A percentile compares a stretch with the other conserved stretches of the same genome.
Conservation (phyloP, 2,797 vertebrate species). For the Okamejei kenojei region DNA sequence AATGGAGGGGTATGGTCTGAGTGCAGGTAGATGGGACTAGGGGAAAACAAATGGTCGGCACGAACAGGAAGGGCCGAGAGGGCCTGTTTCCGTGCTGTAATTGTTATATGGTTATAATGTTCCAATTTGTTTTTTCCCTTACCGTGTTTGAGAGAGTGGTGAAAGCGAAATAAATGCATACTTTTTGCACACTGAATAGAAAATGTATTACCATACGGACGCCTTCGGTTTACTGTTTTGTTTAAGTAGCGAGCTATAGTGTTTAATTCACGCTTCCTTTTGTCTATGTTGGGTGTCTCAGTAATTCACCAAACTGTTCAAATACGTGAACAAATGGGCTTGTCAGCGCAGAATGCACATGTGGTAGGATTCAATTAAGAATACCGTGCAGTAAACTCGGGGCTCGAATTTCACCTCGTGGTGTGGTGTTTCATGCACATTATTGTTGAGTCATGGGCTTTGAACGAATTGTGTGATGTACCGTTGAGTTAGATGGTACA, state of each 20-base stretch:
- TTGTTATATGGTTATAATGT: too few relatives aligned
- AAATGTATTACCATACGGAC: background rate
- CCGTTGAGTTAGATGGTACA: background rate
- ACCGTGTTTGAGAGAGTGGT: too few relatives aligned
- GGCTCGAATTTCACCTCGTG: background rate
- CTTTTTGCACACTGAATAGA: background rate
- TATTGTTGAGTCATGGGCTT: slow-evolving; percentile 19
- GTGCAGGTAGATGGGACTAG: too few relatives aligned
- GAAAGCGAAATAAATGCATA: background rate
- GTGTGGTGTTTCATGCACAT: slow-evolving; percentile 12
- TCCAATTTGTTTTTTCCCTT: background rate
- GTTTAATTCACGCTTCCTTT: background rate
- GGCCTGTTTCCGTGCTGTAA: too few relatives aligned
- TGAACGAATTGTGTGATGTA: background rate
- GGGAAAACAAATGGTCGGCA: too few relatives aligned
- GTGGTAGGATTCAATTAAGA: slow-evolving; percentile 16
- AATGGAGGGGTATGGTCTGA: too few relatives aligned
- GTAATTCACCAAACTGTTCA: background rate
- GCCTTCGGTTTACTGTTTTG: too few relatives aligned
- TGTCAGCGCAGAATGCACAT: slow-evolving; percentile 2
- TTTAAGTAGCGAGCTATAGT: background rate
- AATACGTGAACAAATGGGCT: background rate
- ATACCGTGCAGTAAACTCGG: slow-evolving; percentile 1
- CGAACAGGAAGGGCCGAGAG: too few relatives aligned
- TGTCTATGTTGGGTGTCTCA: background rate